Percentiles rank a stretch among this genome's conserved stretches.
These are phyloP conservation scores for Botia kubotai DNA, from an alignment of 2,797 vertebrate genomes.

Conservation along the genomic window DNA sequence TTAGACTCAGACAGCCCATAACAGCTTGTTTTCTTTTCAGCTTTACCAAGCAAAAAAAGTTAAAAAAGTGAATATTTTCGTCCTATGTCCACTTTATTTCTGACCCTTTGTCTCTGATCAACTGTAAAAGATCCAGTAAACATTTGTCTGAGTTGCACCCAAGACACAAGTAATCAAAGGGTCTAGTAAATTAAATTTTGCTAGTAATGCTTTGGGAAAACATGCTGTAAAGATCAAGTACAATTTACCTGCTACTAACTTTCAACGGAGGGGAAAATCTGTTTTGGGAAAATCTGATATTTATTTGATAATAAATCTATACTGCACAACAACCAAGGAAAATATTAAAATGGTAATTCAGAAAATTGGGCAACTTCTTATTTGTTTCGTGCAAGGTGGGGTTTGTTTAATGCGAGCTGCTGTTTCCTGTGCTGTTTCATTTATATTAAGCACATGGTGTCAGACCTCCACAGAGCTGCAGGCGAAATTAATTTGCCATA, in stretches of 20 bases:
- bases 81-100: background rate
- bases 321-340: background rate
- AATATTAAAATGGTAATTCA: background rate
- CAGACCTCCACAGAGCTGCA: slow-evolving; percentile 15
- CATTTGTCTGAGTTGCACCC: too few species aligned
- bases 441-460: background rate
- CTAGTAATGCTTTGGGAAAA: background rate
- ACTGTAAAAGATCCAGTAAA: too few species aligned
- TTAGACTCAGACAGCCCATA: too few species aligned
- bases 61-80: too few species aligned
- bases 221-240: background rate
- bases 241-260: background rate
- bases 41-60: too few species aligned
- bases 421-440: background rate
- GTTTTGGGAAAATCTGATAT: background rate
- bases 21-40: too few species aligned
- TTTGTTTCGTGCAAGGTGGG: slow-evolving; percentile 3
- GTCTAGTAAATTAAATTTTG: background rate
- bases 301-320: background rate
- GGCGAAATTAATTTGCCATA: slow-evolving; percentile 45
- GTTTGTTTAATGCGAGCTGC: background rate
- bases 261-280: too few species aligned
- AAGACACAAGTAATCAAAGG: background rate
- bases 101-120: background rate
- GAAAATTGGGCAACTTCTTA: background rate